Percentiles rank a stretch among this genome's conserved stretches.
phyloP scores from a whole-genome alignment of 2,113 vertebrate species.

The Nibea albiflora region DNA sequence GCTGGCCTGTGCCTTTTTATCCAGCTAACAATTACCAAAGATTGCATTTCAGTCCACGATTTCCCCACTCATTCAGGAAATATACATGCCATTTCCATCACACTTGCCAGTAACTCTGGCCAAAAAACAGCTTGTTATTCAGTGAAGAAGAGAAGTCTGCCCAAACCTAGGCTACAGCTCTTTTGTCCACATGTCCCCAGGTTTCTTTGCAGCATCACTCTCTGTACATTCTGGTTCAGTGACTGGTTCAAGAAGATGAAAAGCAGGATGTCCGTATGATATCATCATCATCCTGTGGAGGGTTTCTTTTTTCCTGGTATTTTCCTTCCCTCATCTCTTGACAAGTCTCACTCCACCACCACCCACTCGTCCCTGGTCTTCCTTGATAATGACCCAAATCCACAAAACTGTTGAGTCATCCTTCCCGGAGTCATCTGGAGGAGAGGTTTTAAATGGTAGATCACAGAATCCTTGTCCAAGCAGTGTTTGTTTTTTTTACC shows the following conservation, averaged over 20 bases:
- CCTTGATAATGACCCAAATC: constrained; percentile 58
- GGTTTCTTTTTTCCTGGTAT: neutral
- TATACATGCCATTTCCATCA: constrained; percentile 1
- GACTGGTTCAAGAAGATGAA: constrained; percentile 8
- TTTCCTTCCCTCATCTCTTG: constrained; percentile 32
- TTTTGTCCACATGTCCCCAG: neutral
- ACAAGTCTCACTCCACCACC: constrained; percentile 20
- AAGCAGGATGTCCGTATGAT: constrained; percentile 48
- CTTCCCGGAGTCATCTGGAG: constrained; percentile 62
- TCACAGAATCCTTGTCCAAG: constrained; percentile 38
- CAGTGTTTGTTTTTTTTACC: constrained; percentile 23
- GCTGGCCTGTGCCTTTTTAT: neutral
- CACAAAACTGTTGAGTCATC: constrained; percentile 70
- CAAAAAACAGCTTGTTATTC: constrained; percentile 53
- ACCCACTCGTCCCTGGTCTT: constrained; percentile 22
- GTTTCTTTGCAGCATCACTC: constrained; percentile 6
- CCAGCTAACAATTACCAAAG: neutral
- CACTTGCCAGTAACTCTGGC: constrained; percentile 25
- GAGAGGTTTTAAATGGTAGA: constrained; percentile 42
- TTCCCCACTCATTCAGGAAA: neutral
- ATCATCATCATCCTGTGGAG: constrained; percentile 16
- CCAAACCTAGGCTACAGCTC: constrained; percentile 31
- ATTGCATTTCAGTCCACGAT: constrained; percentile 3
- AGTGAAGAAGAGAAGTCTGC: neutral
- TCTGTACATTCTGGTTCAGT: constrained; percentile 4